Base-by-base conservation (phyloP, 2,888 invertebrate genomes). In the Amiota communis region DNA sequence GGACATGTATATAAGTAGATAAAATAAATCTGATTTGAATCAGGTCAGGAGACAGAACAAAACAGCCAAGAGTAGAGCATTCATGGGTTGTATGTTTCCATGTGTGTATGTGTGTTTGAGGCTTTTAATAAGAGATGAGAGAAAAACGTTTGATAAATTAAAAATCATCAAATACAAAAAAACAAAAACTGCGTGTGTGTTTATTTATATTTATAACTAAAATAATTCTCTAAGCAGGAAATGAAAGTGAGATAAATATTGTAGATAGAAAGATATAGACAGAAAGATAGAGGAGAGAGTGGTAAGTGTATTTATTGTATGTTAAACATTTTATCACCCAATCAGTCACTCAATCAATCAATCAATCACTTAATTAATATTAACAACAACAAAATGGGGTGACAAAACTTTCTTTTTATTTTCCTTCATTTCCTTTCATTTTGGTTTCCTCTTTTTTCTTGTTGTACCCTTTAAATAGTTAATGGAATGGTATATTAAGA, bases 291-390 rank as follows among this genome's bases (percentile, higher is more conserved):
- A 23, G 1, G 3, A 3, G 3, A 23, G 3, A 23, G 23, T 23
- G 23, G 2, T 3, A 36, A 36, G 6, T 36, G 36, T 36, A 36
- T 36, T 36, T 6, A n/a, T n/a, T n/a, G n/a, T n/a, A 36, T 36
- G 36, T 6, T 6, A 36, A 36, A 36, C 36, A 36, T 36, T 36
- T 59, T 59, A 59, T 10, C 13, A 53, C 15, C 10, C 13, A 53
- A 47, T 61, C 77, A 75, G 78, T 82, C 23, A 23, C 23, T 23
- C 23, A 75, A 78, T 82, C 84, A 85, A 82, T 85, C 84, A 82
- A 77, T 76, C 81, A 79, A 85, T 84, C 81, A 84, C 86, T 83
- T 85, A 84, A 83, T 83, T 85, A 83, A 80, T 81, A 76, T 75
- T 78, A 82, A 77, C 78, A 82, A 71, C 59, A 59, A 63, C 20